Base-by-base conservation (phyloP, 2,797 vertebrate species). In the Gymnoscopelus braueri region DNA sequence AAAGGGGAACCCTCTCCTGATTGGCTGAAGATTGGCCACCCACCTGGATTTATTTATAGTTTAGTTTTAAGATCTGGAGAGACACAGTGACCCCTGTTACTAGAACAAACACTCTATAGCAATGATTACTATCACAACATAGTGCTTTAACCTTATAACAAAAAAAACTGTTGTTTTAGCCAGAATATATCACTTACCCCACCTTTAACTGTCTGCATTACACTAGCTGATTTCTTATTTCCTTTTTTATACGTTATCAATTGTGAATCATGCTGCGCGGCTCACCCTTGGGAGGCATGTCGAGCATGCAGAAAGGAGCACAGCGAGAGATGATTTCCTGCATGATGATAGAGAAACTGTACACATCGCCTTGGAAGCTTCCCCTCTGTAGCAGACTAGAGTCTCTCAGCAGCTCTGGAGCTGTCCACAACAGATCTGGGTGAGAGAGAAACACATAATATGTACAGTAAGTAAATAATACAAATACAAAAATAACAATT, bases 321-420 rank as follows among this genome's bases (percentile, higher is more conserved):
- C 92, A 94, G 35, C 97, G 93, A 58, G 93, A 89, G 73, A 98
- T 94, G 4, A 99, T 92, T 84, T 99, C 97, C 87, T 99, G 97
- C 80, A 94, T 92, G 60, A 98, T 87, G 87, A 99, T 96, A 19
- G 95, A 69, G 47, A 98, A 92, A 72, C 96, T 95, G 85, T 95
- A 98, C 49, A 97, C 84, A 1, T 99, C 97, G 0, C 94, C 96
- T 0, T 35, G 0, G 62, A 90, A 91, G 0, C 94, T 92, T 0
- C 97, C 97, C 13, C 58, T 93, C 0, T 3, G 86, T 71, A 91
- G 91, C 84, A 92, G 32, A 0, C 4, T 72, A 0, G 82, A 35
- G 61, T 85, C 91, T 51, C 97, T 88, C 64, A 99, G 92, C 70
- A 97, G 75, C 84, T 98, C 97, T 0, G 97, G 97, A 0, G 97